Evolutionary conservation across 2,113 vertebrate genomes (phyloP).

Genomic region (Ophthalmolycus amberensis): DNA sequence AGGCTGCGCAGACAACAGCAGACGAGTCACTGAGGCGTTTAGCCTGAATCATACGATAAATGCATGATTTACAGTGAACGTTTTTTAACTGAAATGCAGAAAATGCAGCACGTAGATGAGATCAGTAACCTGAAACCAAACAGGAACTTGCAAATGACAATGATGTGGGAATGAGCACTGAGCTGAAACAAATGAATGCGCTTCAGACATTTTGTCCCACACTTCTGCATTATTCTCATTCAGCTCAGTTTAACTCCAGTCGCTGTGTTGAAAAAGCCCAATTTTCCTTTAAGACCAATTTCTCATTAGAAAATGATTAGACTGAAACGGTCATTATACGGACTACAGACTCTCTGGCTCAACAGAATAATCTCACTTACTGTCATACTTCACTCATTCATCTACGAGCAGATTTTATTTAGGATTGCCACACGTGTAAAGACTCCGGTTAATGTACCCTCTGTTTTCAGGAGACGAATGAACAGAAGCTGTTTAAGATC

Average conservation of each 20-base stretch:
- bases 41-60: background rate
- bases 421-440: background rate
- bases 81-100: background rate
- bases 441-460: background rate
- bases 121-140: background rate
- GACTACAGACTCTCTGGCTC: background rate
- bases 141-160: constrained; percentile 35
- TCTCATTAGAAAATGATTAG: constrained; percentile 8
- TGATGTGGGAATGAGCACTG: constrained; percentile 4
- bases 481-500: constrained; percentile 96
- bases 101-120: background rate
- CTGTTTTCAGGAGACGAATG: constrained; percentile 90
- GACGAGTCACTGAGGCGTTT: background rate
- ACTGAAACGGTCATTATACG: constrained; percentile 1
- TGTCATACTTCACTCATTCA: background rate
- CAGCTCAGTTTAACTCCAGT: background rate
- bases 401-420: background rate
- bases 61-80: background rate
- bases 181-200: background rate
- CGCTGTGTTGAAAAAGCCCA: background rate
- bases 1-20: background rate
- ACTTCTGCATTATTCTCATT: constrained; percentile 27
- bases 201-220: background rate
- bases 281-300: background rate
- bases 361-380: constrained; percentile 3